Base-by-base conservation (phyloP, 2,113 vertebrate species). In the Dicentrarchus labrax region DNA sequence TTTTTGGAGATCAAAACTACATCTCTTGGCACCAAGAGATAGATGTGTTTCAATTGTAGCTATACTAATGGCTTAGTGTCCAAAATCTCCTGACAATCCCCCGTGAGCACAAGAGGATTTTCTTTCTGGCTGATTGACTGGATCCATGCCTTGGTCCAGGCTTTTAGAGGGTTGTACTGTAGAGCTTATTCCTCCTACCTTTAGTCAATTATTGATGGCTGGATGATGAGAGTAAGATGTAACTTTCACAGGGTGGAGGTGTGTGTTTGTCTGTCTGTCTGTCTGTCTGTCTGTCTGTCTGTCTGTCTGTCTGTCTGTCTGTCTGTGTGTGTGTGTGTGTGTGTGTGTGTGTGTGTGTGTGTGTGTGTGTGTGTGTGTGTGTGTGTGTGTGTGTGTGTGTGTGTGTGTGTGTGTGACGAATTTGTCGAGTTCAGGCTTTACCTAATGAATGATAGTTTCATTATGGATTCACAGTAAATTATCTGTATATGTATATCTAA, bases 111-210 rank as follows among this genome's bases (percentile, higher is more conserved):
- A 77, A 80, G 54, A 79, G 80, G 84, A 87, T 84, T 89, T 88
- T 86, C 86, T 77, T 80, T 87, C 76, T 83, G 68, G 39, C 78
- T 87, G 76, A 87, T 72, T 76, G 88, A 91, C 86, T 89, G 77
- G 53, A 81, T 86, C 69, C 21, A 15, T 72, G 82, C 74, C 69
- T 60, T 24, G 69, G 74, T 77, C 72, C 19, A 17, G 64, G 68
- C 77, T 89, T 85, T 87, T 65, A 70, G 59, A 86, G 61, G 54
- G 67, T 50, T 78, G 80, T 80, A 62, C 56, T 54, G 39, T 50
- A 16, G 53, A 81, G 72, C 71, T 67, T 62, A 81, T 80, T 77
- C 53, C 21, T 76, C 60, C 68, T 65, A 74, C 78, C 57, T 76
- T 73, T 65, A 75, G 79, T 88, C 66, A 87, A 76, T 88, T 82